These are phyloP conservation scores for Micromys minutus DNA, from an alignment of 2,113 vertebrate genomes.

Conservation along the genomic window DNA sequence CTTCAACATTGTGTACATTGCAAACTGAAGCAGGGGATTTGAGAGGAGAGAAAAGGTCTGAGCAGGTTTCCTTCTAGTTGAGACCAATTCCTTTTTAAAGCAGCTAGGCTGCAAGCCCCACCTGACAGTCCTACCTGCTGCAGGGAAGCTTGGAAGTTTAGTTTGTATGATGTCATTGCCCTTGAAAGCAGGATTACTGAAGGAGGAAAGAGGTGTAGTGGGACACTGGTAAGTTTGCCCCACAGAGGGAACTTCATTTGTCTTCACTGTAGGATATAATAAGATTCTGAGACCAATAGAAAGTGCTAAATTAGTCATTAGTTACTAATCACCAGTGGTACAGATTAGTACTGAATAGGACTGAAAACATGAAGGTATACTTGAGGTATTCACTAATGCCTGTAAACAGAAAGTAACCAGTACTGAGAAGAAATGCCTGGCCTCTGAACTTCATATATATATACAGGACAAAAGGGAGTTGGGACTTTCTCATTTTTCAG, in stretches of 20 bases:
- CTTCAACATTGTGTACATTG: not conserved
- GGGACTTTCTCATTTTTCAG: not conserved
- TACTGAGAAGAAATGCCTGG: not conserved
- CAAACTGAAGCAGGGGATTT: not conserved
- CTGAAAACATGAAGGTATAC: not conserved
- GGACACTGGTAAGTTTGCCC: not conserved
- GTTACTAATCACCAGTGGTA: not conserved
- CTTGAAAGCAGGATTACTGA: not conserved
- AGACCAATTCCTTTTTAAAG: not conserved
- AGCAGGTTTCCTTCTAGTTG: not conserved
- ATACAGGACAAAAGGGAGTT: not conserved
- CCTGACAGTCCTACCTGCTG: not conserved
- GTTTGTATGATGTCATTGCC: not conserved
- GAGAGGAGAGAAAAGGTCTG: not conserved
- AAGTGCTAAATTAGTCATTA: constrained; percentile 20
- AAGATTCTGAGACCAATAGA: not conserved
- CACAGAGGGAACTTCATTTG: not conserved
- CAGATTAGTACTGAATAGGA: not conserved
- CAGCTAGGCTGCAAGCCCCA: not conserved
- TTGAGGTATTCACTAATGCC: not conserved
- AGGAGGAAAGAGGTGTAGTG: not conserved
- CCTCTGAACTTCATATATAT: not conserved
- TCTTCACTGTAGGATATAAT: not conserved
- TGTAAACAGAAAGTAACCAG: not conserved
- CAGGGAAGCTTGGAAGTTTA: not conserved